A percentile compares a stretch with the other conserved stretches of the same genome.
These are phyloP conservation scores for Triplophysa dalaica DNA, from an alignment of 2,113 vertebrate genomes.

Conservation along the genomic window DNA sequence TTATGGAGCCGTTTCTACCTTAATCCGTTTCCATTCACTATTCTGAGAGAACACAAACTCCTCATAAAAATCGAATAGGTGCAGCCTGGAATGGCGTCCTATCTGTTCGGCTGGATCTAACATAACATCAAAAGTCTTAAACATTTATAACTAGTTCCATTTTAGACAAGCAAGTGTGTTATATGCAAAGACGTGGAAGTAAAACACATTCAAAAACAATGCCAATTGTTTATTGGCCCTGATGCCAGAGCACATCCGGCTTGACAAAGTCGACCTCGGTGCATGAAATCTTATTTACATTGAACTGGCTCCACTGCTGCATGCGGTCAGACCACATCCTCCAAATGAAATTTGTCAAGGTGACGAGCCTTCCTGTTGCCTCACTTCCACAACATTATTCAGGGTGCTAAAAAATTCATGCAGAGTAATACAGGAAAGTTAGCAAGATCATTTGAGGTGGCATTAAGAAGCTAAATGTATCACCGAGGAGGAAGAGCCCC, in stretches of 20 bases:
- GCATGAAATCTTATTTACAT: conserved; percentile 20
- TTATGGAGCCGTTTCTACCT: conserved; percentile 26
- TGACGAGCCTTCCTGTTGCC: conserved; percentile 46
- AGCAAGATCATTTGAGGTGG: conserved; percentile 55
- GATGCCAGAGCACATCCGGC: background rate
- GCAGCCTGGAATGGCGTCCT: conserved; percentile 7
- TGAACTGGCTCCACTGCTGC: background rate
- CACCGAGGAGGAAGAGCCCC: conserved; percentile 45
- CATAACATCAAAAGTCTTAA: conserved; percentile 4
- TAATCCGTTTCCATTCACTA: conserved; percentile 26
- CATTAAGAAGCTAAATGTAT: conserved; percentile 60
- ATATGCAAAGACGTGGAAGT: background rate
- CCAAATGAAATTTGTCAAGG: conserved; percentile 3
- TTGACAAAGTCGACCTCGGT: background rate
- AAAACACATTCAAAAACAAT: background rate
- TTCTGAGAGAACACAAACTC: conserved; percentile 20
- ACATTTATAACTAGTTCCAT: background rate
- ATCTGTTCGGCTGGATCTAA: conserved; percentile 4
- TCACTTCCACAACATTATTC: conserved; percentile 58
- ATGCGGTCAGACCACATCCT: conserved; percentile 44
- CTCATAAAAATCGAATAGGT: background rate
- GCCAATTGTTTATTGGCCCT: background rate
- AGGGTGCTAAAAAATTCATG: conserved; percentile 56
- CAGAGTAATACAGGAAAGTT: conserved; percentile 58
- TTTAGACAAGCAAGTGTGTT: background rate